A percentile compares a stretch with the other conserved stretches of the same genome.
Evolutionary conservation across 2,797 vertebrate species (phyloP).

Genomic region (Echiichthys vipera): DNA sequence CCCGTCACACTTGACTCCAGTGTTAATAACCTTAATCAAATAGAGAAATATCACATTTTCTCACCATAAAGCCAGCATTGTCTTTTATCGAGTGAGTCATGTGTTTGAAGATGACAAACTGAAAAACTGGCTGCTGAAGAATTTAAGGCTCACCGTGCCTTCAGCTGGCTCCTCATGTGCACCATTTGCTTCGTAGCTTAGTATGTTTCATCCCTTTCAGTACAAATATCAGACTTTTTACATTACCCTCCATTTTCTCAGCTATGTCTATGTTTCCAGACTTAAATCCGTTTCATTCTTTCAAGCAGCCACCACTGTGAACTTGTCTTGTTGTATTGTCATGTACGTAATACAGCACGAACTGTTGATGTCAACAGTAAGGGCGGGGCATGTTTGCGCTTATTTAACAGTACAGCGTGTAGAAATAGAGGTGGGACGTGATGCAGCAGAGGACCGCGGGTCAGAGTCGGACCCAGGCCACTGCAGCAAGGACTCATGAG

Average conservation of each 20-base stretch:
- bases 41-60: conserved; percentile 22
- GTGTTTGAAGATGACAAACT: conserved; percentile 19
- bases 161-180: neutral
- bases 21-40: conserved; percentile 44
- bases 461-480: too few relatives aligned
- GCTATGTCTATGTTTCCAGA: neutral
- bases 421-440: too few relatives aligned
- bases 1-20: conserved; percentile 3
- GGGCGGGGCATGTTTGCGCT: too few relatives aligned
- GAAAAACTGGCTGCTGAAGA: conserved; percentile 3
- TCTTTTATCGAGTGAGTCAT: conserved; percentile 19
- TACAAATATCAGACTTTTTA: too few relatives aligned
- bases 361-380: too few relatives aligned
- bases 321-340: neutral
- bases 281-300: neutral
- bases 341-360: neutral
- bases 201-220: neutral
- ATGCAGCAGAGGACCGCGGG: too few relatives aligned
- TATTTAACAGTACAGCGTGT: too few relatives aligned
- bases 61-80: neutral
- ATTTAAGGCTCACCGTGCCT: neutral
- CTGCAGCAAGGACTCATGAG: too few relatives aligned
- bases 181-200: neutral
- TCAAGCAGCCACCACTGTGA: neutral
- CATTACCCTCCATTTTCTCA: neutral